Base-by-base conservation (phyloP, 2,888 invertebrate genomes). In the Pemphredon lugubris region DNA sequence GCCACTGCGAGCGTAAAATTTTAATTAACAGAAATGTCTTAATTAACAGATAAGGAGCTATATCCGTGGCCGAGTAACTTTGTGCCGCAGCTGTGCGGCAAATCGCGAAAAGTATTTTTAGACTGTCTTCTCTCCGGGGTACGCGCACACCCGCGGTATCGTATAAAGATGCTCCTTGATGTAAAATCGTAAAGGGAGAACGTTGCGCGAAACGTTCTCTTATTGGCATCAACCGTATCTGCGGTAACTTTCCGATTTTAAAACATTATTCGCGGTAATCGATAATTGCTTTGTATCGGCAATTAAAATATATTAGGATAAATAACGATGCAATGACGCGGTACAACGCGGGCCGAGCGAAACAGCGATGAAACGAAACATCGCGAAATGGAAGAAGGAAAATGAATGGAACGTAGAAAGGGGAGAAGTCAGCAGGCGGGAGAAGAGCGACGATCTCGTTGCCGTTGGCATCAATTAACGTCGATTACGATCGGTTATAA, bases 11-110 rank as follows among this genome's bases (percentile, higher is more conserved):
- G 75, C 79, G 73, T 82, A 81, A 79, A 80, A 83, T 83, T 84
- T 83, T 84, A 83, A 83, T 84, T 83, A 84, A 79, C 74, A 74
- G 77, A 74, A 80, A 80, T 75, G 73, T 73, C 68, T 77, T 84
- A 83, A 84, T 84, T 83, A 84, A 77, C 68, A 76, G 76, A 75
- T 82, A 76, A 75, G 69, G 65, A 73, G 75, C 79, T 63, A 68
- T 75, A 69, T 73, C 54, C 66, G 55, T 51, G 54, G 30, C 50
- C 34, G 23, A 47, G 9, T 21, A 34, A 57, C 64, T 61, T 37
- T 23, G 39, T 54, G 47, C 39, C 50, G 53, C 68, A 67, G 71
- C 66, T 57, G 59, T 23, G 26, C 58, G 47, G 53, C 51, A 57
- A 65, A 42, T 20, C 44, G 9, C 34, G 6, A 21, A 26, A 50